Evolutionary conservation across 2,888 invertebrate species (phyloP).

Genomic region (Caenorhabditis japonica): DNA sequence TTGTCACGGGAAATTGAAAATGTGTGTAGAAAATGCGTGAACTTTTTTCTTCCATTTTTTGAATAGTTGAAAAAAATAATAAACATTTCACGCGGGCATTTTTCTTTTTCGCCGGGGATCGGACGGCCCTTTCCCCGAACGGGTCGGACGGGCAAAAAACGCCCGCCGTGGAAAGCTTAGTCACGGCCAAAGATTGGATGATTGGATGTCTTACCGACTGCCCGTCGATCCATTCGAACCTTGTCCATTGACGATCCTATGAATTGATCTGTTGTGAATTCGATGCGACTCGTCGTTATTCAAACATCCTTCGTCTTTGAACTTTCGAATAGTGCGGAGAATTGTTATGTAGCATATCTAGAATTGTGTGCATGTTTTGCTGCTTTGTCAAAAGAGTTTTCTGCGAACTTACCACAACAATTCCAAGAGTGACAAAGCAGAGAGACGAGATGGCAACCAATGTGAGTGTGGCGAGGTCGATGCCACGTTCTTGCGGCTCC

Average conservation of each 20-base stretch:
- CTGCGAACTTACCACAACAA: constrained; percentile 67
- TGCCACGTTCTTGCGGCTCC: constrained; percentile 31
- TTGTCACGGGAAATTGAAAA: no score
- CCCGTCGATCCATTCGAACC: constrained; percentile 47
- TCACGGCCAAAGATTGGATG: no score
- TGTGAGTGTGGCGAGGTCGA: constrained; percentile 59
- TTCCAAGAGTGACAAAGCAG: constrained; percentile 73
- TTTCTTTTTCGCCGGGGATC: no score
- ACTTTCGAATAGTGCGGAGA: constrained; percentile 73
- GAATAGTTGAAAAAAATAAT: no score
- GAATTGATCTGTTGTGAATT: constrained; percentile 57
- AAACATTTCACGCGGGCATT: no score
- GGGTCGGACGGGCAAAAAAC: no score
- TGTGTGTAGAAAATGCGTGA: no score
- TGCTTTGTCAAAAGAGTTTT: neutral
- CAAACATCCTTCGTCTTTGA: constrained; percentile 68
- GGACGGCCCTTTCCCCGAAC: no score
- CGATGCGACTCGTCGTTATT: constrained; percentile 63
- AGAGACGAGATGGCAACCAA: constrained; percentile 69
- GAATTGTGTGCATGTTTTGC: no score
- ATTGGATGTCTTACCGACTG: constrained; percentile 31
- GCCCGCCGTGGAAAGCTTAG: no score
- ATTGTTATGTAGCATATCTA: constrained; percentile 75
- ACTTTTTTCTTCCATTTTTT: no score
- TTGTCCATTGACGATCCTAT: constrained; percentile 47